Percentiles rank a stretch among this genome's conserved stretches.
Conservation (phyloP, 2,888 invertebrate genomes). For the Leptura quadrifasciata region DNA sequence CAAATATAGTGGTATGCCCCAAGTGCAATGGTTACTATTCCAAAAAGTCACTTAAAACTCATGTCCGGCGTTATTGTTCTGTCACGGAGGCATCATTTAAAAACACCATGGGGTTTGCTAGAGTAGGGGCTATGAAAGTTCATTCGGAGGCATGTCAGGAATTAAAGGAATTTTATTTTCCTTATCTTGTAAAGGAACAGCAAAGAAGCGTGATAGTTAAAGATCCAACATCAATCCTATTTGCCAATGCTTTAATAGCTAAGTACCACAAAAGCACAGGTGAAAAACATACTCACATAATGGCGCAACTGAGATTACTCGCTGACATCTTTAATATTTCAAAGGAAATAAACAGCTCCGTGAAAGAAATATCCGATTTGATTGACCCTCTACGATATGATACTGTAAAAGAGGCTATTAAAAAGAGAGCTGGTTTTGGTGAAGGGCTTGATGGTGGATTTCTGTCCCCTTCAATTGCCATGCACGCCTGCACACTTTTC, state of each 20-base stretch:
- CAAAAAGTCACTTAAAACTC: background rate
- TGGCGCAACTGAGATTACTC: constrained; percentile 2
- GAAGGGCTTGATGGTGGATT: constrained; percentile 10
- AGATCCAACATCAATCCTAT: background rate
- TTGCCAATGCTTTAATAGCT: background rate
- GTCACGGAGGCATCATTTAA: background rate
- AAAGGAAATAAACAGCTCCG: background rate
- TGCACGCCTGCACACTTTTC: too few species aligned
- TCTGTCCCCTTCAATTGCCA: too few species aligned
- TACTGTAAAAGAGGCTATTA: constrained; percentile 10
- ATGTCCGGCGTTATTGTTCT: background rate
- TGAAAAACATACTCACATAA: background rate
- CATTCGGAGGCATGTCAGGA: background rate
- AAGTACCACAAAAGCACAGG: background rate
- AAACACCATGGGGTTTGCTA: background rate
- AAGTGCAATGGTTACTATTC: background rate
- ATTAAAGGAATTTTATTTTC: background rate
- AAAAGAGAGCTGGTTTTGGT: constrained; percentile 6
- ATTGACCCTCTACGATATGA: constrained; percentile 2
- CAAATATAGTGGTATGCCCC: background rate
- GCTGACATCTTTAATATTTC: background rate
- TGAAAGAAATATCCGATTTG: constrained; percentile 6
- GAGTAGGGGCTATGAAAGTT: background rate
- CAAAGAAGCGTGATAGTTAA: background rate
- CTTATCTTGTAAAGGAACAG: background rate